Conservation (phyloP, 1,140 invertebrate genomes). For the Achroia grisella region DNA sequence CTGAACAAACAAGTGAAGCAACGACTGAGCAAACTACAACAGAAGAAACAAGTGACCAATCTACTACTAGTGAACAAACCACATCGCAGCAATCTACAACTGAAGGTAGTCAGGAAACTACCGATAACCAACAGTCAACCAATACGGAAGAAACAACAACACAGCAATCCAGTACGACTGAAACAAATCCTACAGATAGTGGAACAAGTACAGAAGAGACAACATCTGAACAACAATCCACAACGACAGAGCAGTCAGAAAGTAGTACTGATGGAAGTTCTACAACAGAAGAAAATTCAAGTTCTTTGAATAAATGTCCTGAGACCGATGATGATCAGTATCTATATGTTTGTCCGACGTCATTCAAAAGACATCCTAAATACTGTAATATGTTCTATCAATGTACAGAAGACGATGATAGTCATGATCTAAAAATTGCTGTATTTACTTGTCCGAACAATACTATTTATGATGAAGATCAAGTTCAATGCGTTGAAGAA, state of each 20-base stretch:
- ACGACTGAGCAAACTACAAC: constrained; percentile 22
- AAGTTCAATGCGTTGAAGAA: constrained; percentile 80
- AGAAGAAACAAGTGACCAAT: constrained; percentile 28
- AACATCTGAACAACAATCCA: constrained; percentile 14
- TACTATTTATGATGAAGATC: constrained; percentile 83
- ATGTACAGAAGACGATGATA: constrained; percentile 78
- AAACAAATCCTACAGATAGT: constrained; percentile 24
- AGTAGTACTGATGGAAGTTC: constrained; percentile 21
- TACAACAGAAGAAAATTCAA: constrained; percentile 32
- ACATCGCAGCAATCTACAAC: constrained; percentile 21
- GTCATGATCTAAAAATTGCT: constrained; percentile 81
- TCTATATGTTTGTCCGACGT: constrained; percentile 83
- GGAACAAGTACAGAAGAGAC: constrained; percentile 20
- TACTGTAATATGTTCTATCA: constrained; percentile 90
- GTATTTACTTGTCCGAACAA: constrained; percentile 83
- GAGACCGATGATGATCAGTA: constrained; percentile 78
- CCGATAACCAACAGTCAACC: constrained; percentile 24
- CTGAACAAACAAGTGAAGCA: constrained; percentile 19
- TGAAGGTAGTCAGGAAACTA: constrained; percentile 20
- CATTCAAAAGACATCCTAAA: constrained; percentile 87
- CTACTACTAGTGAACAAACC: constrained; percentile 7
- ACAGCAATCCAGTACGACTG: constrained; percentile 2
- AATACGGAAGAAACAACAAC: constrained; percentile 17
- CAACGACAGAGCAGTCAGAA: constrained; percentile 16
- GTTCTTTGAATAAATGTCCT: constrained; percentile 57